Base-by-base conservation (phyloP, 2,797 vertebrate genomes). In the Hippopotamyrus pictus region DNA sequence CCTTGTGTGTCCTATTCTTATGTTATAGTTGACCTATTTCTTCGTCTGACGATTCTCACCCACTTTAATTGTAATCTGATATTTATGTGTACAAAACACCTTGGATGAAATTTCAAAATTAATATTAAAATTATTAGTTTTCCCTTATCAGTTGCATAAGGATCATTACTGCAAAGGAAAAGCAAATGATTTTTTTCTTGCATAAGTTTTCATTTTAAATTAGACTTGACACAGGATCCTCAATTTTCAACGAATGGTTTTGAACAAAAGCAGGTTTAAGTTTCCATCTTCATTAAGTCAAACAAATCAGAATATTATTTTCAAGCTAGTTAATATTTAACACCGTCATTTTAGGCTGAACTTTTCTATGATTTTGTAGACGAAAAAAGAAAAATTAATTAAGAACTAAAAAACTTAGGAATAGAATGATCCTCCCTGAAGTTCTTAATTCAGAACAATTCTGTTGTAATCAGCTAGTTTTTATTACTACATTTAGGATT, bases 211-310 rank as follows among this genome's bases (percentile, higher is more conserved):
- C 33, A 76, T 85, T 85, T 85, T 53, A 85, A 51, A 25, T 29
- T 25, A 53, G 25, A 25, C 48, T 85, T 22, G 25, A 85, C n/a
- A 84, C 73, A 84, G n/a, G 19, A 50, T 50, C 41, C 14, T 84
- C 22, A 51, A 7, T 46, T 79, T 51, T 51, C 37, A 53, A 12
- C 5, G 11, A 85, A 85, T 50, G 48, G 44, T 85, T 46, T 25
- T 85, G 22, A 85, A 50, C 44, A 33, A 53, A 85, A 50, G 44
- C 48, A 53, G n/a, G 25, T 50, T 85, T 50, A 51, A 51, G 48
- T 85, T 85, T 85, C 44, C 82, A 51, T 85, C 44, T 85, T 85
- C 48, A 85, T 85, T 50, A 85, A 51, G 48, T 85, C 83, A 29
- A 53, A 25, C 48, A 53, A 85, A 85, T 85, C 48, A 50, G 50